Percentiles rank a stretch among this genome's conserved stretches.
Conservation (phyloP, 2,888 invertebrate species). For the Cyclophora albipunctata region DNA sequence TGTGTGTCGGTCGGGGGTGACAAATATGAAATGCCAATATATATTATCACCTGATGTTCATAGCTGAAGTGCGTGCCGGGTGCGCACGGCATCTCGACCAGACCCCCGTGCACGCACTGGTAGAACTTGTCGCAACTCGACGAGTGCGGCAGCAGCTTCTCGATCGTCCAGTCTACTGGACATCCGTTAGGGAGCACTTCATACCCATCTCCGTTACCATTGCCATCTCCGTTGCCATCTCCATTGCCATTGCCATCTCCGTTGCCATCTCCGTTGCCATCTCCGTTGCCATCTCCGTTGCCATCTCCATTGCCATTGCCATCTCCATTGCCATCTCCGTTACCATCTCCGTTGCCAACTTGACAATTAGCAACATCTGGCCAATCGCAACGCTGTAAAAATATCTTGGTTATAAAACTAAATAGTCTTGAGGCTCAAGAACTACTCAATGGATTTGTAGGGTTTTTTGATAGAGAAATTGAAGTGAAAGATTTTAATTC, state of each 20-base stretch:
- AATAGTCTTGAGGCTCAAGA: too few species aligned
- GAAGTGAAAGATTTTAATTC: too few species aligned
- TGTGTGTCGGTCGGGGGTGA: background rate
- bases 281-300: background rate
- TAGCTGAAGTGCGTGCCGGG: conserved; percentile 27
- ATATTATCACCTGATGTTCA: conserved; percentile 30
- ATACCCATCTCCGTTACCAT: conserved; percentile 1
- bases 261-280: conserved; percentile 2
- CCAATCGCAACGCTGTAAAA: conserved; percentile 23
- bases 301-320: too few species aligned
- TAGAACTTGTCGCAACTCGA: conserved; percentile 32
- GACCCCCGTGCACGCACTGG: conserved; percentile 31
- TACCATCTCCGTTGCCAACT: conserved; percentile 4
- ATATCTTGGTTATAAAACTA: too few species aligned
- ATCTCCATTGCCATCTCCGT: background rate
- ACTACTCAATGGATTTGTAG: too few species aligned
- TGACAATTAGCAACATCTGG: conserved; percentile 20
- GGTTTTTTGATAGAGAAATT: too few species aligned
- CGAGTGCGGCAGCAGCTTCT: conserved; percentile 32
- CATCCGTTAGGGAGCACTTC: conserved; percentile 23
- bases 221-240: conserved; percentile 2
- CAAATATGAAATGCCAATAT: background rate
- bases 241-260: conserved; percentile 1
- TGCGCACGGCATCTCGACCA: conserved; percentile 22
- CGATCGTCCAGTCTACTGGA: conserved; percentile 25